Evolutionary conservation across 2,113 vertebrate species (phyloP).

Genomic region (Nibea albiflora): DNA sequence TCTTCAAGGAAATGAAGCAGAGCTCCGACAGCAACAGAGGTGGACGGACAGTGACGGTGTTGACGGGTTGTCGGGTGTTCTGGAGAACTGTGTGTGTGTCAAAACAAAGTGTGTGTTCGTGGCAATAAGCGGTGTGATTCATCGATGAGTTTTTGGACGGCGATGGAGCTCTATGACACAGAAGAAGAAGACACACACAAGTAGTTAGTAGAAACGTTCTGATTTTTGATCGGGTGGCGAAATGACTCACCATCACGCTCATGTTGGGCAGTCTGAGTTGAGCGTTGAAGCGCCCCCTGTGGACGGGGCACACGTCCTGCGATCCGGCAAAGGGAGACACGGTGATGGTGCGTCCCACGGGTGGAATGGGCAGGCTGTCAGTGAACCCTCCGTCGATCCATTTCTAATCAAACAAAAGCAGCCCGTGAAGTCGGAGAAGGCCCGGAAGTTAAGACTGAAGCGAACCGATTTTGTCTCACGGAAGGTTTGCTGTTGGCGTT

Average conservation of each 20-base stretch:
- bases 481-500: neutral
- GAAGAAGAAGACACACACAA: too few species aligned
- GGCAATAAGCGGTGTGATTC: neutral
- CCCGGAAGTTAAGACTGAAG: neutral
- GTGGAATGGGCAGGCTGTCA: conserved; percentile 89
- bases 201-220: too few species aligned
- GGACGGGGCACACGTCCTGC: conserved; percentile 88
- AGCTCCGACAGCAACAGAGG: too few species aligned
- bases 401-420: conserved; percentile 76
- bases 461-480: neutral
- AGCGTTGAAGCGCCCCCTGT: conserved; percentile 76
- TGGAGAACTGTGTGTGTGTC: neutral
- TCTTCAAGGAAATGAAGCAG: too few species aligned
- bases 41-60: too few species aligned
- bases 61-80: neutral
- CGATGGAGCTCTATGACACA: too few species aligned
- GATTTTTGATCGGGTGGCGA: neutral
- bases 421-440: neutral
- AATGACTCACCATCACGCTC: conserved; percentile 83
- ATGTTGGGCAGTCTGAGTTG: conserved; percentile 87
- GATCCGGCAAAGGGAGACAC: conserved; percentile 90
- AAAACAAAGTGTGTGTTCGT: neutral
- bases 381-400: conserved; percentile 93
- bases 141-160: too few species aligned
- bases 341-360: conserved; percentile 88